Base-by-base conservation (phyloP, 2,797 vertebrate species). In the Sebastes wilsoni region DNA sequence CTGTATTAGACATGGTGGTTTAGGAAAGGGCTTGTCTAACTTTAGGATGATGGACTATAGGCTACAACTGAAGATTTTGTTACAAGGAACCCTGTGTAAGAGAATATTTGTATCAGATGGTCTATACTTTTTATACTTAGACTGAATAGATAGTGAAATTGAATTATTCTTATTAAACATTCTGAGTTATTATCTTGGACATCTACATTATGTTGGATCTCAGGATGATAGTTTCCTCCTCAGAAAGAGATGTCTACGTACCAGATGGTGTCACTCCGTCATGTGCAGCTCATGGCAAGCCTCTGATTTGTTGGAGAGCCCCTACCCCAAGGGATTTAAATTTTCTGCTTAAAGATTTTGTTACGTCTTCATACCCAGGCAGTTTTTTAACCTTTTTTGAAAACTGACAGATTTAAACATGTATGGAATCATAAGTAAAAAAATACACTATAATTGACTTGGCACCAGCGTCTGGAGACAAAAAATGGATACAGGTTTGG, bases 261-360 rank as follows among this genome's bases (percentile, higher is more conserved):
- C 87, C 89, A 91, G 86, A 90, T 92, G 91, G 88, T 77, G 79
- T 49, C 49, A 69, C 66, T 80, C 74, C 8, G 69, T 81, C 85
- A 81, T 72, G 36, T 75, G 77, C 66, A 28, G 80, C 79, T 85
- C 59, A 25, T 54, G 54, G 80, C 73, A 74, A 72, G 87, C 36
- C 20, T 13, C 60, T 81, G 65, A 54, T 75, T 71, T 66, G 49
- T 59, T 77, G 66, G 55, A 82, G 65, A 64, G 62, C 59, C 13
- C 3, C 46, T 3, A 34, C 30, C 66, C 66, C 12, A 34, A 14
- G 83, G 75, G 74, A 52, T 84, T 79, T 52, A 8, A 1, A 72
- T 16, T 32, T 69, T 82, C 70, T 80, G 74, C 84, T 77, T 27
- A 18, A 66, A 78, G 64, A 75, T 32, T 49, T 67, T 38, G 36